Evolutionary conservation across 1,140 invertebrate genomes (phyloP).

Genomic region (Hylaeus volcanicus): DNA sequence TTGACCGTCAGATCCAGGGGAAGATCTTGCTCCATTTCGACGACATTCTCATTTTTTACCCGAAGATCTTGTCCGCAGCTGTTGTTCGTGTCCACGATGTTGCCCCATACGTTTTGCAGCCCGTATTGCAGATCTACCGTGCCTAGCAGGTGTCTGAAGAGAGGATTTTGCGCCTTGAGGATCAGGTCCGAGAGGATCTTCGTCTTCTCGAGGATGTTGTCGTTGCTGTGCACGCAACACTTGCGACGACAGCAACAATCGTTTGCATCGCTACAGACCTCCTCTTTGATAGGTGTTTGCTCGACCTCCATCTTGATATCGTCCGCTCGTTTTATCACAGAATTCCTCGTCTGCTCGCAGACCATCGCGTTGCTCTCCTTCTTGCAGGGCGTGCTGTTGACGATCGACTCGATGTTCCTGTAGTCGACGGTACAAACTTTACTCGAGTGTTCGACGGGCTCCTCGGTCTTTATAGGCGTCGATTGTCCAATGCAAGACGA

Average conservation of each 20-base stretch:
- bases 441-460: constrained; percentile 56
- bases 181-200: constrained; percentile 78
- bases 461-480: constrained; percentile 76
- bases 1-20: constrained; percentile 77
- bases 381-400: constrained; percentile 73
- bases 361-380: constrained; percentile 55
- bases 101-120: constrained; percentile 73
- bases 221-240: constrained; percentile 74
- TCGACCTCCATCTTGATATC: constrained; percentile 72
- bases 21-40: constrained; percentile 78
- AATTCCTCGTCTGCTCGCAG: constrained; percentile 71
- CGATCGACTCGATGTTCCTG: constrained; percentile 78
- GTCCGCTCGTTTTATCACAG: constrained; percentile 77
- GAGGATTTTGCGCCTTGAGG: constrained; percentile 74
- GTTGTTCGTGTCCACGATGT: constrained; percentile 64
- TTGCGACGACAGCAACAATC: constrained; percentile 76
- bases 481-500: constrained; percentile 73
- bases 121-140: constrained; percentile 75
- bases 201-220: constrained; percentile 73
- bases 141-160: constrained; percentile 74
- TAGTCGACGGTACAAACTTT: constrained; percentile 76
- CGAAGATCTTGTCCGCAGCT: constrained; percentile 75
- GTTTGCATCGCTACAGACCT: constrained; percentile 15
- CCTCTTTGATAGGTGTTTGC: constrained; percentile 50
- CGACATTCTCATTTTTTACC: constrained; percentile 68